phyloP scores from a whole-genome alignment of 2,888 invertebrate genomes.

The Heliothis peltigera region DNA sequence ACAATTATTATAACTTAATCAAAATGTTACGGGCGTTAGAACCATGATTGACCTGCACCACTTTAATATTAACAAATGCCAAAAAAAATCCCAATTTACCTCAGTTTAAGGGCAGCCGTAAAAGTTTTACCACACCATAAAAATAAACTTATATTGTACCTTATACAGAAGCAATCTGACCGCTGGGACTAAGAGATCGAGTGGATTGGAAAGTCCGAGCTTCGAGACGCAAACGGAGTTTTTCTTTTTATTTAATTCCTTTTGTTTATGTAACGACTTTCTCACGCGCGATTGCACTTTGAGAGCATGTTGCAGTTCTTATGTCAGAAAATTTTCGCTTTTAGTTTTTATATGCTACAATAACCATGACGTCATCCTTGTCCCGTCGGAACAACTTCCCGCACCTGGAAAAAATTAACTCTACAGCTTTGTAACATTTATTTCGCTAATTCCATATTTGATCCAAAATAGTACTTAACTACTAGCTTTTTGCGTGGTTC shows the following conservation, averaged over 20 bases:
- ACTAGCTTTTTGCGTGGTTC: too few species aligned
- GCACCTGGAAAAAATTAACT: too few species aligned
- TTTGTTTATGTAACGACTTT: slow-evolving; percentile 12
- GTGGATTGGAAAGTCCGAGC: slow-evolving; percentile 28
- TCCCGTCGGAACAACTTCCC: too few species aligned
- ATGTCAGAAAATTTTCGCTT: not conserved
- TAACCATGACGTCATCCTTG: too few species aligned
- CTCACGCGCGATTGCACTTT: not conserved
- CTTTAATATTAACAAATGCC: slow-evolving; percentile 32
- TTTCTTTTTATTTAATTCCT: not conserved
- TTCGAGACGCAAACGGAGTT: slow-evolving; percentile 3
- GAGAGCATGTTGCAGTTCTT: not conserved
- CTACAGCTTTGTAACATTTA: too few species aligned
- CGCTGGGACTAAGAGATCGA: slow-evolving; percentile 35
- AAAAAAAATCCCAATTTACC: slow-evolving; percentile 37
- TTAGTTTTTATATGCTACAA: not conserved
- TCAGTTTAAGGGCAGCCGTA: slow-evolving; percentile 35
- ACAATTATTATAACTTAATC: not conserved
- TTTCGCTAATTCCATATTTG: too few species aligned
- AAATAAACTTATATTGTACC: slow-evolving; percentile 39
- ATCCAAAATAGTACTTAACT: too few species aligned
- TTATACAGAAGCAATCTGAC: slow-evolving; percentile 30
- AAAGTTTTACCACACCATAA: slow-evolving; percentile 50
- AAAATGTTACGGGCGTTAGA: slow-evolving; percentile 1
- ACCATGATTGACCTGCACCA: slow-evolving; percentile 16